Evolutionary conservation across 2,113 vertebrate genomes (phyloP).

Genomic region (Megaceryle torquata): DNA sequence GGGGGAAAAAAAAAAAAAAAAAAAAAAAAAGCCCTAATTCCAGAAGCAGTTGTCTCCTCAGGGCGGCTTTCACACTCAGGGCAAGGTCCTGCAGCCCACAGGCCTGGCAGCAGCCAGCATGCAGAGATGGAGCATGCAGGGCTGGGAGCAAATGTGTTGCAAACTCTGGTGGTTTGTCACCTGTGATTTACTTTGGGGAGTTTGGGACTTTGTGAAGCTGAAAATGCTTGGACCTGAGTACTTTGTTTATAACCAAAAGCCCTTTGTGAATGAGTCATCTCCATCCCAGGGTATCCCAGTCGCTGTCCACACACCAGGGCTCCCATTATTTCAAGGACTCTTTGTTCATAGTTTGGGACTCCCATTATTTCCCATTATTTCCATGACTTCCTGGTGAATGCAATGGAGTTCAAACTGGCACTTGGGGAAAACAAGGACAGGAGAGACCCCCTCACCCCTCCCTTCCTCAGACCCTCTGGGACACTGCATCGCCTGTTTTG

Average conservation of each 20-base stretch:
- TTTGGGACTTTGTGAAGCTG: not conserved
- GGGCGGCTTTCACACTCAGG: not conserved
- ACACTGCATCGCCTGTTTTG: fast-evolving
- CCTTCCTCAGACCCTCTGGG: not conserved
- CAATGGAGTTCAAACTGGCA: not conserved
- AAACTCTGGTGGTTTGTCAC: not conserved
- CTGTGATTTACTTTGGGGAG: not conserved
- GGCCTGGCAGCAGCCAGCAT: not conserved
- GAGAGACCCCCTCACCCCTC: not conserved
- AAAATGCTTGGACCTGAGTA: not conserved
- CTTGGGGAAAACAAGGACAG: not conserved
- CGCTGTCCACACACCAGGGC: fast-evolving
- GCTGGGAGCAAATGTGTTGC: not conserved
- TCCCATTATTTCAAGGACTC: not conserved
- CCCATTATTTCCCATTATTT: not conserved
- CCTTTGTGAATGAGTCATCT: not conserved
- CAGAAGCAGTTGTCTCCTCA: not conserved
- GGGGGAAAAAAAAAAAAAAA: not conserved
- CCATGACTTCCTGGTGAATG: not conserved
- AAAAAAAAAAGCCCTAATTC: not conserved
- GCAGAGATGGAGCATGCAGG: not conserved
- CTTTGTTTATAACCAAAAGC: not conserved
- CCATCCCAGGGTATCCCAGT: not conserved
- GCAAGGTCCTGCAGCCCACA: not conserved
- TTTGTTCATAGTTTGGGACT: not conserved